These are phyloP conservation scores for Hipparchia semele DNA, from an alignment of 2,888 invertebrate genomes.

Conservation along the genomic window DNA sequence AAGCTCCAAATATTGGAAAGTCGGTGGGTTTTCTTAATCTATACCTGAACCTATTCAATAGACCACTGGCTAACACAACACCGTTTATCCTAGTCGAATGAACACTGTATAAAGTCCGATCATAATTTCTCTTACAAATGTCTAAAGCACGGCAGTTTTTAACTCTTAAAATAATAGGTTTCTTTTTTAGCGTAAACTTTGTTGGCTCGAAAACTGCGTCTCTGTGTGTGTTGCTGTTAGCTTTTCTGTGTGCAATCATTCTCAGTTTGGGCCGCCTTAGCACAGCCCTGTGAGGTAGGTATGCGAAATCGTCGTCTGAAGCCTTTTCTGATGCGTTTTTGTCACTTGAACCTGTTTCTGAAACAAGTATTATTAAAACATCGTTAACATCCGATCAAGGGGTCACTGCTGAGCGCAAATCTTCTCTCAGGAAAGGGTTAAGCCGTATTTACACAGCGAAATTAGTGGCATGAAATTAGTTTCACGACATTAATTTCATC, in stretches of 20 bases:
- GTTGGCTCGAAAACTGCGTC: conserved; percentile 65
- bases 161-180: conserved; percentile 61
- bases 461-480: too few relatives aligned
- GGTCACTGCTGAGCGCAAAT: too few relatives aligned
- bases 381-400: too few relatives aligned
- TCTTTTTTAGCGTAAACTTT: conserved; percentile 50
- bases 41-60: conserved; percentile 73
- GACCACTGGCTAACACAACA: conserved; percentile 63
- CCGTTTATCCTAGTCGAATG: conserved; percentile 39
- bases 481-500: too few relatives aligned
- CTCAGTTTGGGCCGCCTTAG: conserved; percentile 58
- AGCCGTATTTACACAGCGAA: too few relatives aligned
- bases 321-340: conserved; percentile 49
- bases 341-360: conserved; percentile 54
- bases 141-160: conserved; percentile 62
- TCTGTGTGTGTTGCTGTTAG: conserved; percentile 51
- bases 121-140: conserved; percentile 34
- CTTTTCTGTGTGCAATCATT: conserved; percentile 48
- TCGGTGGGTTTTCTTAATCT: conserved; percentile 59
- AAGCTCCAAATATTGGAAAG: conserved; percentile 71
- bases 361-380: conserved; percentile 31
- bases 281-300: conserved; percentile 54
- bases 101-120: conserved; percentile 44
- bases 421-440: too few relatives aligned
- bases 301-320: conserved; percentile 61